Base-by-base conservation (phyloP, 2,797 vertebrate genomes). In the Takifugu ocellatus region DNA sequence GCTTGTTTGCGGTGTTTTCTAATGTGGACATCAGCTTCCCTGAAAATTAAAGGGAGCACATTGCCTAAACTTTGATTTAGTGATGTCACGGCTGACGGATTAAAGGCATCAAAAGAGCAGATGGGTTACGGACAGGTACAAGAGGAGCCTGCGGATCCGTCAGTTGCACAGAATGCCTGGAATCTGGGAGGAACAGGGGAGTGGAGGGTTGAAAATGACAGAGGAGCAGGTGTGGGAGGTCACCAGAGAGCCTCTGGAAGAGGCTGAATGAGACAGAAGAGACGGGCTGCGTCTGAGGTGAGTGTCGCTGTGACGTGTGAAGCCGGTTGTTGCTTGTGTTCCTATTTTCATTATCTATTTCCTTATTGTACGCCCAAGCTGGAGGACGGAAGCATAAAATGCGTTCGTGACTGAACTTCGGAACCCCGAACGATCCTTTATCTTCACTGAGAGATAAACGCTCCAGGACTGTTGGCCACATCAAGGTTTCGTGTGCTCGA, bases 171-270 rank as follows among this genome's bases (percentile, higher is more conserved):
- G 77, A 72, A 74, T 72, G 51, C 75, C 16, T 67, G 74, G 81
- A 84, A 83, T 82, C 68, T 67, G 70, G 59, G 5, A 5, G 29
- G 3, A 56, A 61, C 17, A 71, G 81, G 81, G 43, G 78, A 78
- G 68, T 81, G 84, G 77, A 82, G 62, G 66, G 26, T 51, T 61
- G 55, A 62, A 53, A 31, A 62, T 51, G 62, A 64, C 68, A 62
- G 29, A 9, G 44, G 65, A 76, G 78, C 78, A 77, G 6, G 10
- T 17, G n/a, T n/a, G 75, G 78, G 25, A 63, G 62, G 59, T 16
- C 21, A 16, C 15, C 36, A 54, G 47, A 51, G 21, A 57, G 52
- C 44, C 66, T 21, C 25, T 11, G 21, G 51, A 53, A 49, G 3
- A 16, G 15, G 53, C 16, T 43, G 14, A 25, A 70, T 54, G 17